Base-by-base conservation (phyloP, 2,888 invertebrate genomes). In the Gryllus longicercus region DNA sequence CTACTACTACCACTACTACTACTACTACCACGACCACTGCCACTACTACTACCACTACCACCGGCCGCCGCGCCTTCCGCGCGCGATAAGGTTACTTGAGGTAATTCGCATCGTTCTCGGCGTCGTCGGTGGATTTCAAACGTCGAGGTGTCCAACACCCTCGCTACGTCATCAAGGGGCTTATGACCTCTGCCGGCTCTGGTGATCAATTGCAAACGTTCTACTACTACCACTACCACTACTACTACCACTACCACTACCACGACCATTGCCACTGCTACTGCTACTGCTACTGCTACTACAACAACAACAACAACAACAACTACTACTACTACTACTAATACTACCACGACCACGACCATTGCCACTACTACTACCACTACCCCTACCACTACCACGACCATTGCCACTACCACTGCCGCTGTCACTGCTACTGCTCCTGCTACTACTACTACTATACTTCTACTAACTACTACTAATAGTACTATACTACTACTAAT, bases 1-100 rank as follows among this genome's bases (percentile, higher is more conserved):
- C 23, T 78, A 78, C 25, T 78, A 78, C 25, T 51, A 51, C 25
- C 50, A 78, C 5, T 78, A 78, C 4, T 78, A 78, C 25, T 78
- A 78, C 25, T 78, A 78, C 25, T 78, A 51, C 23, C 51, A 78
- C 25, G 10, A 50, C 25, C 12, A 78, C 21, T 78, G 50, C 23
- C 3, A 51, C 50, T 78, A 51, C 50, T 51, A 51, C 50, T 78
- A 51, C 50, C 25, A 51, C 50, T n/a, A 51, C 11, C 50, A 21
- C 11, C 50, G 10, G 38, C 2, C 38, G 38, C 38, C 38, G 38
- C 8, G 38, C 38, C 38, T 38, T 8, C 38, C 8, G 38, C 38
- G 38, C 38, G 38, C 38, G 5, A 5, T 38, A 38, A 38, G 38
- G 8, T 38, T 38, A 2, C 38, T 38, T 0, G 38, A 5, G 8